Evolutionary conservation across 2,888 invertebrate genomes (phyloP).

Genomic region (Coecobrya sp.): DNA sequence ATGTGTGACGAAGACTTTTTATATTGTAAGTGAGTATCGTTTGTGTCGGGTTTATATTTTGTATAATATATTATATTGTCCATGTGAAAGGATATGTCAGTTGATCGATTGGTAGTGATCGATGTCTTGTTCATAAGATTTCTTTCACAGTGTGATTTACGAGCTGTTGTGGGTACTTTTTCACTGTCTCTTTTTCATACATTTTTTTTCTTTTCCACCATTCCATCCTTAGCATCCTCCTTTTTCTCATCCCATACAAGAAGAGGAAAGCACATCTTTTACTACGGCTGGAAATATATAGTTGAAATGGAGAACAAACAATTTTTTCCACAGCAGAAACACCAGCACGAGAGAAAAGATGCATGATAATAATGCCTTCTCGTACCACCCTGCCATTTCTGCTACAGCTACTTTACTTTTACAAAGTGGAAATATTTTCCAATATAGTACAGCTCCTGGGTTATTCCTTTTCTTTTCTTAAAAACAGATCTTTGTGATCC

Average conservation of each 20-base stretch:
- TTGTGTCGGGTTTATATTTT: no score
- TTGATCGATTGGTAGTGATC: constrained; percentile 87
- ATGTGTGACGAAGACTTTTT: neutral
- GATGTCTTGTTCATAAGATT: constrained; percentile 87
- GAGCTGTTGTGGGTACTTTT: constrained; percentile 87
- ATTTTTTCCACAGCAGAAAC: constrained; percentile 48
- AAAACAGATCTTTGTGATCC: constrained; percentile 66
- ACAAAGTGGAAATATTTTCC: constrained; percentile 73
- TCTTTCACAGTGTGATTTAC: constrained; percentile 87
- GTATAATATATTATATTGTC: constrained; percentile 28
- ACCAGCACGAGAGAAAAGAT: constrained; percentile 45
- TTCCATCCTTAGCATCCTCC: constrained; percentile 18
- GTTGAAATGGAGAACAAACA: constrained; percentile 72
- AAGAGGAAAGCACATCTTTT: constrained; percentile 54
- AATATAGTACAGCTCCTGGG: constrained; percentile 72
- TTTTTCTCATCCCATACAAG: constrained; percentile 21
- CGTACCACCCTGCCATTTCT: neutral
- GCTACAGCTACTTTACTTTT: constrained; percentile 39
- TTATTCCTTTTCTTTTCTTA: constrained; percentile 64
- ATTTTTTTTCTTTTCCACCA: constrained; percentile 66
- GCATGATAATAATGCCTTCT: constrained; percentile 50
- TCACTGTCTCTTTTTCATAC: constrained; percentile 86
- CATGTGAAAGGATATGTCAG: constrained; percentile 83
- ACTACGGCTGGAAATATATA: constrained; percentile 5
- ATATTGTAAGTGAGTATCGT: no score